phyloP scores from a whole-genome alignment of 2,113 vertebrate genomes.

The Mormoops blainvillei region DNA sequence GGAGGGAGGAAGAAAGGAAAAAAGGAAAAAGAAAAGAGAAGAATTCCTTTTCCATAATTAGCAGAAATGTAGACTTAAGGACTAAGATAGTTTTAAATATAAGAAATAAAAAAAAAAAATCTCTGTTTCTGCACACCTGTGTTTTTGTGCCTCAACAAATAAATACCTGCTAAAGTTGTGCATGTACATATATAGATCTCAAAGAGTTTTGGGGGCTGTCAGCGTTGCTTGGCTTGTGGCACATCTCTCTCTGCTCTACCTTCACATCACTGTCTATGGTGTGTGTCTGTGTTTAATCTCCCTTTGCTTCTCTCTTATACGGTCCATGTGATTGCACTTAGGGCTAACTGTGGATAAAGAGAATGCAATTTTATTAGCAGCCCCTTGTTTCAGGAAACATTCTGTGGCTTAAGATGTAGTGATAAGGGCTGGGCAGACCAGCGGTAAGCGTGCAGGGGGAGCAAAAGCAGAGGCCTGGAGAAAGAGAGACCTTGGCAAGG shows the following conservation, averaged over 20 bases:
- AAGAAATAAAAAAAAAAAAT: background rate
- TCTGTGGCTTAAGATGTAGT: background rate
- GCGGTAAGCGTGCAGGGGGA: background rate
- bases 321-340: background rate
- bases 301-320: background rate
- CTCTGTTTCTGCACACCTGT: constrained; percentile 15
- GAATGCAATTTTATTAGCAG: background rate
- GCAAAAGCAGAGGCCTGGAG: background rate
- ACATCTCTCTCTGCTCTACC: background rate
- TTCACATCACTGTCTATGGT: background rate
- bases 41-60: background rate
- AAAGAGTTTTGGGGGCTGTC: background rate
- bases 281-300: background rate
- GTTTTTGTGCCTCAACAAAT: constrained; percentile 13
- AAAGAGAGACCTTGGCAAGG: background rate
- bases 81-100: background rate
- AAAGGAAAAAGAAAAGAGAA: background rate
- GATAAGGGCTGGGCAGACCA: background rate
- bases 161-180: background rate
- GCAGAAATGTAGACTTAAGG: background rate
- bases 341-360: too few relatives aligned
- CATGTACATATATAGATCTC: background rate
- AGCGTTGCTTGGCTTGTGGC: background rate
- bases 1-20: background rate
- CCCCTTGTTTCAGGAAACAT: background rate